Evolutionary conservation across 2,888 invertebrate species (phyloP), one percentile per base, ranked within the genome.

Genomic region (Sipha maydis): DNA sequence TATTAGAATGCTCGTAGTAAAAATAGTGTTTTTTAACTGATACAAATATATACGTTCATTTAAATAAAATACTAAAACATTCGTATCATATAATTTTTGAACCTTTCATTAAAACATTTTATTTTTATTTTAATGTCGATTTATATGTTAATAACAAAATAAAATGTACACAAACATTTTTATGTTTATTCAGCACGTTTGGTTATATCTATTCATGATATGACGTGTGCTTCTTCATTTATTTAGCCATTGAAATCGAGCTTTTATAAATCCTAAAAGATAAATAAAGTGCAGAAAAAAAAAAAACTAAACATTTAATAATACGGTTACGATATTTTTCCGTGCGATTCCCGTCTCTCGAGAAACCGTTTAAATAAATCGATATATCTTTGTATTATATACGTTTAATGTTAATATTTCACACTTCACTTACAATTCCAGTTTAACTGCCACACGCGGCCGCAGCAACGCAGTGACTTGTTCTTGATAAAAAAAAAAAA

Each of bases 341-440:
- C 14, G 14, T 2, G 28, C 54, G 9, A 31, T 78, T 79, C 0
- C 21, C 25, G 69, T n/a, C 5, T 61, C 14, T 48, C 14, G 21
- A 54, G 21, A 78, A 31, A 31, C 54, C 78, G 54, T 78, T 78
- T 54, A 56, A 77, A 48, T 19, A 77, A 48, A 77, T 17, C 77
- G n/a, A 21, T 54, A 54, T 31, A 31, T 34, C 34, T 34, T 14
- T 34, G 1, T 48, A 48, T 48, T 2, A 48, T 48, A 48, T 14
- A 28, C 14, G 25, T 21, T 17, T 48, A 48, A 76, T n/a, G 41
- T 41, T 41, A n/a, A 76, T 28, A 28, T n/a, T 69, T 69, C 69
- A 28, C 28, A 69, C 69, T 69, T 25, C 7, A 48, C 25, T 2
- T 61, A 61, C 3, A 61, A 25, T 61, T 2, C 48, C 25, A 25